Evolutionary conservation across 1,140 invertebrate species (phyloP).

Genomic region (Nixonia krombeini): DNA sequence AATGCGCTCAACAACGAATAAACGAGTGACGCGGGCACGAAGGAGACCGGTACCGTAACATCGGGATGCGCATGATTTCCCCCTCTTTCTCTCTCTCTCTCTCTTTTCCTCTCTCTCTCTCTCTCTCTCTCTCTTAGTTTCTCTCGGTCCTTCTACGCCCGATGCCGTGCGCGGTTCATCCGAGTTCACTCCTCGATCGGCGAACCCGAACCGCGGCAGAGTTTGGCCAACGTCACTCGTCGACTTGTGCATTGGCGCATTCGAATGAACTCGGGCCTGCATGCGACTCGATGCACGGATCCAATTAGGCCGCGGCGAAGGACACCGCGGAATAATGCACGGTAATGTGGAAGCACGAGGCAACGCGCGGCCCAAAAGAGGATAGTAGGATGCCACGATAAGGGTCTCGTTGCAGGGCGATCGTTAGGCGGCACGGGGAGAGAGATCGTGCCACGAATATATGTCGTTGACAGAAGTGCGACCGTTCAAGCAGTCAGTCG

Average conservation of each 20-base stretch:
- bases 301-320: background rate
- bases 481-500: background rate
- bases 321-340: background rate
- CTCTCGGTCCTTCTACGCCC: no score
- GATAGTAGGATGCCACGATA: no score
- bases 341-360: background rate
- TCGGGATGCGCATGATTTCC: constrained; percentile 12
- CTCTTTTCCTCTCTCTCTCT: no score
- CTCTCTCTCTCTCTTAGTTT: no score
- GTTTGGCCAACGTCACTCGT: constrained; percentile 33
- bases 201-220: constrained; percentile 58
- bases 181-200: constrained; percentile 66
- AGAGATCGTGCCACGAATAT: no score
- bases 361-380: no score
- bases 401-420: no score
- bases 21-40: constrained; percentile 21
- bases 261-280: background rate
- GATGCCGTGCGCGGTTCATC: constrained; percentile 40
- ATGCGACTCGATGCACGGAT: background rate
- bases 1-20: constrained; percentile 29
- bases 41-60: constrained; percentile 21
- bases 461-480: background rate
- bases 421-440: no score
- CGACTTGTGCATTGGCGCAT: background rate
- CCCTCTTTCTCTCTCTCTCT: constrained; percentile 26